Evolutionary conservation across 2,797 vertebrate species (phyloP), one percentile per base, ranked within the genome.

Genomic region (Galaxias olidus): DNA sequence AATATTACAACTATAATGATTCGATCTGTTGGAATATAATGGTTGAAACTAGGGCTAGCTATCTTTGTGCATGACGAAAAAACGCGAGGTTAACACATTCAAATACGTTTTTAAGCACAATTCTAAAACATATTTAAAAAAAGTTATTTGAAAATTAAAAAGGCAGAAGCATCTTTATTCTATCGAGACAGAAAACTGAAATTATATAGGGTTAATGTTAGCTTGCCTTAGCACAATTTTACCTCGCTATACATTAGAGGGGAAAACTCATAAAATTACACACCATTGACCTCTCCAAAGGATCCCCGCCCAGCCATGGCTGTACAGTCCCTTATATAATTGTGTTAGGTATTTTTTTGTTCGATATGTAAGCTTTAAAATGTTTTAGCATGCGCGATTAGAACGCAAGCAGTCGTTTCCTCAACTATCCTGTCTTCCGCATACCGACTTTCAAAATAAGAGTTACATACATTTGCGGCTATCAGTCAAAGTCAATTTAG

Each of bases 391-490:
- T 19, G 43, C 40, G 56, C 43, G 43, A 10, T 15, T 52, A 18
- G 15, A 52, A 52, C 50, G 50, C 50, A 52, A 52, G 19, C 50
- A 17, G 17, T 52, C 19, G 15, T 52, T 30, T 61, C 46, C 59
- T 11, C 46, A 30, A 49, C 14, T 4, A 10, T 52, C 8, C 17
- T 50, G 14, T 50, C 7, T 50, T 50, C 45, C 59, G 45, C 44
- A 12, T 59, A 13, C 17, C n/a, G 10, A 12, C 13, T 50, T 18
- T 40, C 47, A 50, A 8, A 49, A 61, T 4, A 17, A 49, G 10
- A 52, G 50, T 19, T 18, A 8, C 2, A 15, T n/a, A n/a, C n/a
- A n/a, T n/a, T n/a, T n/a, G n/a, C n/a, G n/a, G n/a, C n/a, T n/a
- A n/a, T n/a, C n/a, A n/a, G n/a, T n/a, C n/a, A n/a, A n/a, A n/a